Percentiles rank a stretch among this genome's conserved stretches.
Conservation (phyloP, 2,888 invertebrate genomes). For the Chorisops tibialis region DNA sequence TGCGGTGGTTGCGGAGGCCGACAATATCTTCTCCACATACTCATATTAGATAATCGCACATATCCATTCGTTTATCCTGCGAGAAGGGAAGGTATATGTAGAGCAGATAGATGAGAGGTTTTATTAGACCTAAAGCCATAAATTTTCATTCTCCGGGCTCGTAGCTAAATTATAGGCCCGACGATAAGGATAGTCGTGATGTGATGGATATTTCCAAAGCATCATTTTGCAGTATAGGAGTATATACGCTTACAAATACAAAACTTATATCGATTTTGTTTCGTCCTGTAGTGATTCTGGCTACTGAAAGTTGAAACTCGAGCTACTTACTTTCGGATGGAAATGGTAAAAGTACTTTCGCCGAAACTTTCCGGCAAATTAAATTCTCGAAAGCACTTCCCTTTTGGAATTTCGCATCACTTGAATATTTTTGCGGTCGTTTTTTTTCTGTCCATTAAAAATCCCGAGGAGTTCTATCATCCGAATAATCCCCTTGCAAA, state of each 20-base stretch:
- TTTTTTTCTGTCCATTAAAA: too few relatives aligned
- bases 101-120: conserved; percentile 13
- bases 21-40: too few relatives aligned
- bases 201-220: conserved; percentile 17
- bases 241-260: neutral
- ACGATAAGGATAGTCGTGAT: conserved; percentile 24
- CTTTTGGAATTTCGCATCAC: conserved; percentile 6
- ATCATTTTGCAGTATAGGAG: neutral
- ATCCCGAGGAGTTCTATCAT: too few relatives aligned
- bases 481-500: too few relatives aligned
- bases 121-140: conserved; percentile 25
- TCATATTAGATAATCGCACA: conserved; percentile 4
- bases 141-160: conserved; percentile 27
- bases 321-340: neutral
- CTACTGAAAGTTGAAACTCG: neutral
- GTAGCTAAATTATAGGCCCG: conserved; percentile 30
- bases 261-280: conserved; percentile 11
- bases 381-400: conserved; percentile 15
- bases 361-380: conserved; percentile 16
- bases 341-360: neutral
- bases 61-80: neutral
- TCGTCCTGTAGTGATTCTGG: neutral
- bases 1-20: neutral
- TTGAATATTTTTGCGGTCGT: neutral
- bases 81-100: neutral